phyloP scores from a whole-genome alignment of 53 echinoderm and acorn worm genomes.

The Holothuria leucospilota region DNA sequence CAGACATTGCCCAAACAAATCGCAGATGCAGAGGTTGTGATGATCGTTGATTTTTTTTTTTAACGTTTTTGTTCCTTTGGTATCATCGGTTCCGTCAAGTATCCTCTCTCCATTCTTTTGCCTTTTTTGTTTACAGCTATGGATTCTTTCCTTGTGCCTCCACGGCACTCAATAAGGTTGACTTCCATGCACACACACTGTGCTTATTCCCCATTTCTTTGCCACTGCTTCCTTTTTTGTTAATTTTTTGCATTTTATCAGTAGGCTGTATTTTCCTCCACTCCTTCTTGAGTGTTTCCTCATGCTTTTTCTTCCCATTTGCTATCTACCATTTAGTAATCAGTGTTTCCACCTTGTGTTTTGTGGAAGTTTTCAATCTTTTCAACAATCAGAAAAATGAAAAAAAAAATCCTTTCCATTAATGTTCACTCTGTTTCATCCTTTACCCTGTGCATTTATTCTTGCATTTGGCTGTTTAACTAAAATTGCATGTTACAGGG shows the following conservation, averaged over 20 bases:
- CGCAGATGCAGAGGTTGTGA: no score
- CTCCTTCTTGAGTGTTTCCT: slow-evolving; percentile 30
- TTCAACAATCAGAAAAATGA: neutral
- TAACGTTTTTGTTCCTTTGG: no score
- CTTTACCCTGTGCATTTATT: slow-evolving; percentile 23
- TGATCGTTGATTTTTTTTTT: no score
- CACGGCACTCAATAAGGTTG: slow-evolving; percentile 47
- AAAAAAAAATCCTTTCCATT: neutral
- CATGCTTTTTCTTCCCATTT: neutral
- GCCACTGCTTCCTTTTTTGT: slow-evolving; percentile 20
- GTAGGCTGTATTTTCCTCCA: slow-evolving; percentile 26
- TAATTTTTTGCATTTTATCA: slow-evolving; percentile 40
- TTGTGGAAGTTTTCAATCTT: slow-evolving; percentile 9
- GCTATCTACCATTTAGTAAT: slow-evolving; percentile 31
- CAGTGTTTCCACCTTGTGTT: slow-evolving; percentile 29
- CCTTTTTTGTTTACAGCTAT: slow-evolving; percentile 52
- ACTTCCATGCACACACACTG: slow-evolving; percentile 50
- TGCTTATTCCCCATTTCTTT: slow-evolving; percentile 30
- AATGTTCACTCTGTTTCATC: slow-evolving; percentile 14
- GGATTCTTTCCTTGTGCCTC: slow-evolving; percentile 51
- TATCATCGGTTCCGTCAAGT: slow-evolving; percentile 49
- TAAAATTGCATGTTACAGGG: slow-evolving; percentile 23
- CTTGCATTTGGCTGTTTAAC: slow-evolving; percentile 28
- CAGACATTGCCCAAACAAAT: no score
- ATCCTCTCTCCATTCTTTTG: slow-evolving; percentile 54